A percentile compares a stretch with the other conserved stretches of the same genome.
Conservation (phyloP, 1,140 invertebrate species). For the Diorhabda carinulata region DNA sequence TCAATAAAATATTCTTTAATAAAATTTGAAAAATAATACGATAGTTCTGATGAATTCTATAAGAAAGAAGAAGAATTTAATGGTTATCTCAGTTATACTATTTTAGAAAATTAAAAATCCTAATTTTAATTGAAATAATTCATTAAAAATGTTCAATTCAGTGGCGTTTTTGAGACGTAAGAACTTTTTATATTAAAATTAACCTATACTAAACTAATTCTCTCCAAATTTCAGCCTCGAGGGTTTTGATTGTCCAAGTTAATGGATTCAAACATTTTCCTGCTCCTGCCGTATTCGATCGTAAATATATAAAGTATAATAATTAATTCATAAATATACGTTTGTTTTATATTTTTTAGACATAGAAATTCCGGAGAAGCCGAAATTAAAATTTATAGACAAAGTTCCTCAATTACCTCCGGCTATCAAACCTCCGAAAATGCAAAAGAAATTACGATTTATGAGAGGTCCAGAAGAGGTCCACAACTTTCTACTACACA, state of each 20-base stretch:
- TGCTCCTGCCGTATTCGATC: constrained; percentile 56
- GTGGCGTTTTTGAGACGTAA: too few relatives aligned
- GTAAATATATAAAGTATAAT: constrained; percentile 47
- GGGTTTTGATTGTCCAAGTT: constrained; percentile 39
- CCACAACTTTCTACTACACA: constrained; percentile 79
- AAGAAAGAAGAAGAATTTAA: too few relatives aligned
- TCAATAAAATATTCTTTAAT: too few relatives aligned
- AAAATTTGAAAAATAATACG: too few relatives aligned
- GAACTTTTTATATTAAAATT: too few relatives aligned
- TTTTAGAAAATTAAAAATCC: too few relatives aligned
- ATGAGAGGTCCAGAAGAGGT: constrained; percentile 87
- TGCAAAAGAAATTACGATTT: constrained; percentile 72
- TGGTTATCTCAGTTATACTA: too few relatives aligned
- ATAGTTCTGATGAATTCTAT: too few relatives aligned
- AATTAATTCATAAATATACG: neutral
- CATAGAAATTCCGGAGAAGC: constrained; percentile 68
- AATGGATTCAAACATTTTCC: constrained; percentile 62
- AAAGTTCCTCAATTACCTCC: constrained; percentile 69
- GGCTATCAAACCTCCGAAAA: constrained; percentile 69
- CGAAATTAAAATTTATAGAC: constrained; percentile 62
- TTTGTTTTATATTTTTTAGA: constrained; percentile 51
- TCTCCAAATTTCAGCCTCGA: constrained; percentile 16
- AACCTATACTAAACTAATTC: too few relatives aligned
- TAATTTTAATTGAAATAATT: too few relatives aligned
- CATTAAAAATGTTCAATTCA: too few relatives aligned